Conservation (phyloP, 2,888 invertebrate species). For the Reticulitermes lucifugus region DNA sequence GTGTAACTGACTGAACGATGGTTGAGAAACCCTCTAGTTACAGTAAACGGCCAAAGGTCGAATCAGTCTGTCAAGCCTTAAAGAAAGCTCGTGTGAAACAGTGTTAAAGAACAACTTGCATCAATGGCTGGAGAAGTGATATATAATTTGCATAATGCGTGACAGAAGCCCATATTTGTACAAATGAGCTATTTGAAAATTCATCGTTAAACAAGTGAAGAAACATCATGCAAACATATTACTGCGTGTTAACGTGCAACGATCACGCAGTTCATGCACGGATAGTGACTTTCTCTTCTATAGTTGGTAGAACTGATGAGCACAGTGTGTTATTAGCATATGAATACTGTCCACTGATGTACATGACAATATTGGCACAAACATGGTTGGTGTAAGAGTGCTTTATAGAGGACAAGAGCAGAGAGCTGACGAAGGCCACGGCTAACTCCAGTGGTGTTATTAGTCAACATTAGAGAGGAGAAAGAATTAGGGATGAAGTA, state of each 20-base stretch:
- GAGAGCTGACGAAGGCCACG: too few species aligned
- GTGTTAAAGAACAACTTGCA: not conserved
- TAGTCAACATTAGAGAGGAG: too few species aligned
- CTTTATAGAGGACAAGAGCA: too few species aligned
- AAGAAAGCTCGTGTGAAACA: not conserved
- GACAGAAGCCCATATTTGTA: not conserved
- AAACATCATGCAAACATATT: not conserved
- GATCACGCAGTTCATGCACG: not conserved
- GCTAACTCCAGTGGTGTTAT: too few species aligned
- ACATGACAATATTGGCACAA: not conserved
- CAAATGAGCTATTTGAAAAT: not conserved
- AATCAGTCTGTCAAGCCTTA: too few species aligned
- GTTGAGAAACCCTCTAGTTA: too few species aligned
- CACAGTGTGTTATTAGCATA: conserved; percentile 12
- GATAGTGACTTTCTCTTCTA: not conserved
- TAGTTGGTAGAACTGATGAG: not conserved
- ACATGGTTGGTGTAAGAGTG: not conserved
- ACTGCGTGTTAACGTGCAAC: not conserved
- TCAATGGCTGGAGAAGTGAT: not conserved
- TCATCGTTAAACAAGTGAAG: not conserved
- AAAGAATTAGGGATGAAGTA: too few species aligned
- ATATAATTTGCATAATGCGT: not conserved
- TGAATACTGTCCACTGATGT: not conserved
- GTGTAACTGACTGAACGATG: too few species aligned
- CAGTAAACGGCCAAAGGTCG: too few species aligned